Evolutionary conservation across 2,888 invertebrate species (phyloP), one percentile per base, ranked within the genome.

Genomic region (Tetragonisca angustula): DNA sequence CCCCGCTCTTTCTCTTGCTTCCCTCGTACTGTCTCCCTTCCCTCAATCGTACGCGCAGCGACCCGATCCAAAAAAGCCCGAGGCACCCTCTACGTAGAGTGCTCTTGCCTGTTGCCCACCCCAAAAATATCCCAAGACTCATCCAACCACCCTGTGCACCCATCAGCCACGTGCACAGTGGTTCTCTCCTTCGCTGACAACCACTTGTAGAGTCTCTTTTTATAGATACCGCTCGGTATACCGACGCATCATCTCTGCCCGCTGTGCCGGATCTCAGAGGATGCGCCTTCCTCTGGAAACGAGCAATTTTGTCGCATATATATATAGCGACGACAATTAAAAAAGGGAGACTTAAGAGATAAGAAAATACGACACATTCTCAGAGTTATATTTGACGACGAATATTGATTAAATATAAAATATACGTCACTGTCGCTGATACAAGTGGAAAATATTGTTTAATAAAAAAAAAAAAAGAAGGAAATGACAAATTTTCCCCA

Each of bases 51-150:
- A 81, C 81, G 81, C 80, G 71, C 87, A 76, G 82, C 86, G 85
- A 88, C 87, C 85, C 91, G 88, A 90, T 88, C 84, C 87, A 81
- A 89, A 91, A 90, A 91, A 91, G 90, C 91, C 92, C 86, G 88
- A 76, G 92, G 92, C 92, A 92, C 92, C 92, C 89, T 89, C 89
- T 86, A 85, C 87, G 84, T 67, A 72, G 85, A 88, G 87, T 84
- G 79, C 88, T 90, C 88, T 84, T 79, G 90, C 90, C 87, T 90
- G 90, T 89, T 90, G 90, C 90, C 90, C 87, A 89, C 89, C 89
- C 89, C 81, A 85, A 89, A 88, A 89, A 90, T 89, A 89, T 86
- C 84, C 90, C 76, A 75, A 68, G 89, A 87, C 89, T 90, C 89
- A 89, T 89, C 89, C 90, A 89, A 89, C 89, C 89, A 89, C 90